Evolutionary conservation across 2,113 vertebrate species (phyloP).

Genomic region (Addax nasomaculatus): DNA sequence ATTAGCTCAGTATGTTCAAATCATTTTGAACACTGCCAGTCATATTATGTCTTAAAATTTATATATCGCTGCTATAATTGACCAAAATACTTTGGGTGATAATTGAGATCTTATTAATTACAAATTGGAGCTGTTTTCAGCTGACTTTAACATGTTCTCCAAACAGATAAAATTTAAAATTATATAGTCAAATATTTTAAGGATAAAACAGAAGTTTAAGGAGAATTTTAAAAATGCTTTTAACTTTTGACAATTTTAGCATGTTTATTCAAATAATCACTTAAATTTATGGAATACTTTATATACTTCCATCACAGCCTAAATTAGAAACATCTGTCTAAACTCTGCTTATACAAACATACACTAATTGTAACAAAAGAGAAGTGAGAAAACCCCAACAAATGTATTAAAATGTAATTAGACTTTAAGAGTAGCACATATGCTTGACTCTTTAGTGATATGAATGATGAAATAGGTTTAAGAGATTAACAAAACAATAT

Average conservation of each 20-base stretch:
- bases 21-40: background rate
- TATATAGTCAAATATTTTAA: background rate
- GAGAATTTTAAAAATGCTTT: background rate
- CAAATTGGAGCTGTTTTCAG: background rate
- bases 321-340: background rate
- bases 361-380: background rate
- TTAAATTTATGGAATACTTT: background rate
- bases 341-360: background rate
- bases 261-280: background rate
- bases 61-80: background rate
- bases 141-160: background rate
- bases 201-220: background rate
- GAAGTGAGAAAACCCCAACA: background rate
- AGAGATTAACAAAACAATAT: background rate
- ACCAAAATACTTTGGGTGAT: background rate
- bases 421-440: background rate
- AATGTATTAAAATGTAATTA: background rate
- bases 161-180: background rate
- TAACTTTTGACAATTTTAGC: background rate
- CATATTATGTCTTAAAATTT: background rate
- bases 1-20: background rate
- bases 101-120: background rate
- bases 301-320: background rate
- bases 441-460: background rate
- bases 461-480: conserved; percentile 25